Evolutionary conservation across 2,888 invertebrate genomes (phyloP).

Genomic region (Pycnomerus fuliginosus): DNA sequence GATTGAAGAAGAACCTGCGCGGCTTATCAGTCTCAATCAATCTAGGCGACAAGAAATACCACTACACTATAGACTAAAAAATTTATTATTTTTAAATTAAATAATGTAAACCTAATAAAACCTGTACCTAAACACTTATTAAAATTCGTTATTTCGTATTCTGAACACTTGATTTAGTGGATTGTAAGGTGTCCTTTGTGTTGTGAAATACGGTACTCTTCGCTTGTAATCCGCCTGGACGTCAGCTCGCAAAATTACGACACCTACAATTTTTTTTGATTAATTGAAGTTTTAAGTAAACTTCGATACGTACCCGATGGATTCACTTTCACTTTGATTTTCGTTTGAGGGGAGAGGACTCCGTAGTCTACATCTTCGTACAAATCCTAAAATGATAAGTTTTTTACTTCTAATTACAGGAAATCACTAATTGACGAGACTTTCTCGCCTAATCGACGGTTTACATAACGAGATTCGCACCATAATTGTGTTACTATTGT

Average conservation of each 20-base stretch:
- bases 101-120: slow-evolving; percentile 35
- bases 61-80: slow-evolving; percentile 64
- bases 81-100: slow-evolving; percentile 7
- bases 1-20: slow-evolving; percentile 72
- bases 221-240: slow-evolving; percentile 61
- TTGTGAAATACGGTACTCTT: slow-evolving; percentile 45
- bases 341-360: slow-evolving; percentile 77
- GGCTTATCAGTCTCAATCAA: slow-evolving; percentile 71
- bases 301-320: slow-evolving; percentile 68
- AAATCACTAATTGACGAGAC: slow-evolving; percentile 10
- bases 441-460: slow-evolving; percentile 12
- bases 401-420: slow-evolving; percentile 3
- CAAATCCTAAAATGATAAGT: slow-evolving; percentile 64
- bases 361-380: slow-evolving; percentile 90
- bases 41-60: slow-evolving; percentile 61
- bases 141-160: slow-evolving; percentile 51
- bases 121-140: slow-evolving; percentile 36
- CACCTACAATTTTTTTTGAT: no score
- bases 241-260: slow-evolving; percentile 80
- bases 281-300: no score
- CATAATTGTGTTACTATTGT: no score
- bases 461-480: slow-evolving; percentile 8
- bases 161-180: slow-evolving; percentile 59
- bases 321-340: slow-evolving; percentile 91
- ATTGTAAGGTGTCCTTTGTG: slow-evolving; percentile 52